phyloP scores from a whole-genome alignment of 2,113 vertebrate genomes.

The Microcebus jonahi region DNA sequence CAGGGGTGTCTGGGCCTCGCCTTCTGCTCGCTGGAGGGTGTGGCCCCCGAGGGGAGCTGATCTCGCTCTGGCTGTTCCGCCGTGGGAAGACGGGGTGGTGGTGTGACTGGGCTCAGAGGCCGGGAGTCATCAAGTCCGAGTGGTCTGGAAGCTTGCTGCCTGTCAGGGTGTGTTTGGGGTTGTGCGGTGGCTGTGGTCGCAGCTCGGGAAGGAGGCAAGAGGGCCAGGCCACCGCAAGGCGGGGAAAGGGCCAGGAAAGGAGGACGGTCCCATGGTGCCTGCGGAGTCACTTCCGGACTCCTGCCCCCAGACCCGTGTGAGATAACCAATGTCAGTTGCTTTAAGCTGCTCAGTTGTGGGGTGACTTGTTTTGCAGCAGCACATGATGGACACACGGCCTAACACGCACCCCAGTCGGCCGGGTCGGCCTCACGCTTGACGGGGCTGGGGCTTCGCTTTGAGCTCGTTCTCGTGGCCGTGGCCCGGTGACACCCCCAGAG shows the following conservation, averaged over 20 bases:
- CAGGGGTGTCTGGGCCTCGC: neutral
- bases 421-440: neutral
- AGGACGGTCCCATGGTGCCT: neutral
- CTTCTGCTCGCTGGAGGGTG: neutral
- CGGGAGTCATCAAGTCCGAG: too few species aligned
- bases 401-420: neutral
- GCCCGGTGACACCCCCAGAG: neutral
- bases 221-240: neutral
- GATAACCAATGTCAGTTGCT: neutral
- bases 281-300: neutral
- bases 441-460: neutral
- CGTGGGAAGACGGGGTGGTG: neutral
- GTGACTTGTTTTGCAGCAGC: fast-evolving
- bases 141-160: neutral
- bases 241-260: neutral
- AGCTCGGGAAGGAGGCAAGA: fast-evolving
- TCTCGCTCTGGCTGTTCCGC: neutral
- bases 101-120: too few species aligned
- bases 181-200: neutral
- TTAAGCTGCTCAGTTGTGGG: neutral
- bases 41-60: neutral
- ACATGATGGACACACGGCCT: too few species aligned
- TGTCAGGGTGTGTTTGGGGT: neutral
- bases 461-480: neutral
- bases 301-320: neutral